Evolutionary conservation across 2,113 vertebrate genomes (phyloP), one percentile per base, ranked within the genome.

Genomic region (Balaeniceps rex): DNA sequence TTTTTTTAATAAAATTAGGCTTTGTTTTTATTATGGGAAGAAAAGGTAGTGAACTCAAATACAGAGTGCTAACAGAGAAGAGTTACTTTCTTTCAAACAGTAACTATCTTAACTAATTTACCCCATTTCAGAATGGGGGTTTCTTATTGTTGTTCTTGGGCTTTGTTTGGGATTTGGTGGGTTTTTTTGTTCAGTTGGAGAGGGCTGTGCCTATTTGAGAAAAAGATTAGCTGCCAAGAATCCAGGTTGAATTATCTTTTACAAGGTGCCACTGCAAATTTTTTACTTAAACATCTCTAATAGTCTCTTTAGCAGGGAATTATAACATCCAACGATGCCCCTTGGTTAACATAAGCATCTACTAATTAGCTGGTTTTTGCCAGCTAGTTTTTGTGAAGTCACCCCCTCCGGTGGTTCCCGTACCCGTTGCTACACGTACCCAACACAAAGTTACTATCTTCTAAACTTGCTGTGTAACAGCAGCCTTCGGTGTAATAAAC

Each of bases 381-480:
- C 14, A 46, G 24, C 23, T 38, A 8, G 19, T 29, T 18, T 22
- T 2, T 11, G 33, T 28, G 31, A 82, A 54, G 29, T 24, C 25
- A 1, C 13, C 11, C 5, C 7, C 5, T 44, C 21, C 4, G 0
- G 19, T 28, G 12, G n/a, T 24, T 83, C 33, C 29, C n/a, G n/a
- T 12, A 0, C 19, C 51, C 31, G n/a, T 13, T 40, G 33, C 19
- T 23, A 9, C n/a, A 4, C 1, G 0, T 21, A 52, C 34, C 16
- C 38, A 58, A 11, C 44, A 38, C 34, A 12, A 58, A 76, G 22
- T 26, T n/a, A 25, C 28, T 2, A 1, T 18, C n/a, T 25, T 26
- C 22, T 8, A 12, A 10, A 10, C 38, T 14, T 14, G 7, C 49
- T 14, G 34, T 6, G 18, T 9, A 26, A 33, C 42, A 33, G 31